These are phyloP conservation scores for Eupithecia exiguata DNA, from an alignment of 2,888 invertebrate genomes.

Conservation along the genomic window DNA sequence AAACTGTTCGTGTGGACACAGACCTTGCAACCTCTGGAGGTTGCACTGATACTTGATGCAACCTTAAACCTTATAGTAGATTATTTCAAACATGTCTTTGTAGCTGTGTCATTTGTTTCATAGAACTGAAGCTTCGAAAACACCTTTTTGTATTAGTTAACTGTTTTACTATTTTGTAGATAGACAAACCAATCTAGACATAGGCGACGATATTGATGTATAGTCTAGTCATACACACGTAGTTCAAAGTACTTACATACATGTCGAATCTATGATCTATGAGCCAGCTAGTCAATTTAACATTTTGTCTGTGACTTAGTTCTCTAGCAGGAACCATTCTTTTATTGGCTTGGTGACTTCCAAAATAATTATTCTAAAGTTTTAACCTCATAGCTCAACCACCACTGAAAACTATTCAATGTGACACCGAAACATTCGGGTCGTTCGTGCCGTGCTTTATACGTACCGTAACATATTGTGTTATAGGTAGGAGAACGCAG, in stretches of 20 bases:
- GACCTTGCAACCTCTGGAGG: conserved; percentile 33
- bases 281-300: neutral
- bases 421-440: conserved; percentile 38
- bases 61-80: neutral
- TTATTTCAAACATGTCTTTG: neutral
- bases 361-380: neutral
- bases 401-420: conserved; percentile 33
- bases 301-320: neutral
- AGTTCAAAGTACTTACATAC: neutral
- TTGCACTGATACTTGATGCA: neutral
- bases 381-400: neutral
- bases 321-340: neutral
- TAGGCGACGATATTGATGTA: neutral
- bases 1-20: conserved; percentile 49
- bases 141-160: too few species aligned
- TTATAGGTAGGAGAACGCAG: conserved; percentile 12
- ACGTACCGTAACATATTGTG: conserved; percentile 23
- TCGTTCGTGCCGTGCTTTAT: conserved; percentile 25
- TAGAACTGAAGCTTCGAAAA: neutral
- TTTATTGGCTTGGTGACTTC: neutral
- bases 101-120: neutral
- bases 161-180: neutral
- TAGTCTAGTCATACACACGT: neutral
- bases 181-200: neutral
- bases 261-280: neutral